Percentiles rank a stretch among this genome's conserved stretches.
Conservation (phyloP, 92 coral and sea anemone genomes). For the Porites evermanni region DNA sequence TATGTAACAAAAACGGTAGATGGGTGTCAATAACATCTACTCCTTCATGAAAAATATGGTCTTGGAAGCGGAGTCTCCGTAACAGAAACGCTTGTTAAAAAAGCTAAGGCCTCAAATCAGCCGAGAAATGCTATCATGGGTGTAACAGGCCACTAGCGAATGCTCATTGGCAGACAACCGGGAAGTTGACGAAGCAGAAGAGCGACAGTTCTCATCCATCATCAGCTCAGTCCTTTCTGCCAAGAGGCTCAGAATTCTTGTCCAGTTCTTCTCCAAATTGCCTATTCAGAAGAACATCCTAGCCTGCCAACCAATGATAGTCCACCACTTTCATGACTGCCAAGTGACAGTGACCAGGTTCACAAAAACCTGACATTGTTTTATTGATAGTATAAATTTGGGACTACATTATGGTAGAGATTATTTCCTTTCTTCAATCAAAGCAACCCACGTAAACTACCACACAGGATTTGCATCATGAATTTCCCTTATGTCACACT, state of each 20-base stretch:
- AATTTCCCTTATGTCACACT: too few species aligned
- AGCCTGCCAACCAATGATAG: constrained; percentile 25
- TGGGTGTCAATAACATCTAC: constrained; percentile 16
- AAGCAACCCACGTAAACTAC: too few species aligned
- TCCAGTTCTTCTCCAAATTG: constrained; percentile 11
- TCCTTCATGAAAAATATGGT: constrained; percentile 23
- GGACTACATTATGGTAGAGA: too few species aligned
- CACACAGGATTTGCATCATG: too few species aligned
- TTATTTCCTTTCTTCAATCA: too few species aligned
- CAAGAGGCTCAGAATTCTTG: constrained; percentile 1
- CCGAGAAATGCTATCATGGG: constrained; percentile 30
- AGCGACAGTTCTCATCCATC: constrained; percentile 32
- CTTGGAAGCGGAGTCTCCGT: constrained; percentile 22
- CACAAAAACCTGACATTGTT: too few species aligned
- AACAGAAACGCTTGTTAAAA: constrained; percentile 17
- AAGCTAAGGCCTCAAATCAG: constrained; percentile 24
- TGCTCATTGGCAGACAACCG: background rate
- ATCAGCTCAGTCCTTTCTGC: constrained; percentile 17
- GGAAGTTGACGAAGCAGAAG: constrained; percentile 4
- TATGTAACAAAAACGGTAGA: too few species aligned
- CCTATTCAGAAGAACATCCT: constrained; percentile 6
- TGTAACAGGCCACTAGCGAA: constrained; percentile 23
- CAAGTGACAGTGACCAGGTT: background rate
- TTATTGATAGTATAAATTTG: too few species aligned
- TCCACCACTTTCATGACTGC: constrained; percentile 39